Percentiles rank a stretch among this genome's conserved stretches.
Conservation (phyloP, 2,113 vertebrate genomes). For the Hiodon tergisus region DNA sequence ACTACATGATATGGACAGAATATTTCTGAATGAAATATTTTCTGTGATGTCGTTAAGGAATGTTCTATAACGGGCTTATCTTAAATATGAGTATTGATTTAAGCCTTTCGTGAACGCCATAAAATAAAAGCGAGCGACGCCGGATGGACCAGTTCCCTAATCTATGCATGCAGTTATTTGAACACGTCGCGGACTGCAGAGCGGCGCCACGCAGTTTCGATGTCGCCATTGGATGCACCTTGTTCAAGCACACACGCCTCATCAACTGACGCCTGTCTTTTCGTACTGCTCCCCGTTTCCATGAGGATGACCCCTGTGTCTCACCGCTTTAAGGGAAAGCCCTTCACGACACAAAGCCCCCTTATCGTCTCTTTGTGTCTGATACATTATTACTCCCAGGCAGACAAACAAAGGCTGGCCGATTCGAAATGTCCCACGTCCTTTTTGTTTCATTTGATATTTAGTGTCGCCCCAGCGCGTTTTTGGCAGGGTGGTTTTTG, state of each 20-base stretch:
- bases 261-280: neutral
- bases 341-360: constrained; percentile 12
- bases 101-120: neutral
- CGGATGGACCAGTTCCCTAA: neutral
- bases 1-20: neutral
- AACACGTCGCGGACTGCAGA: neutral
- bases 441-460: neutral
- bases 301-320: constrained; percentile 15
- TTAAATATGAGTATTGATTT: neutral
- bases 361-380: constrained; percentile 7
- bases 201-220: neutral
- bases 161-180: neutral
- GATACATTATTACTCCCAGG: constrained; percentile 14
- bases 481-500: neutral
- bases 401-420: neutral
- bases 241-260: neutral
- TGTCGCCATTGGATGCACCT: neutral
- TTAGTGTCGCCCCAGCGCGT: neutral
- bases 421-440: neutral
- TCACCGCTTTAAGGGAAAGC: neutral
- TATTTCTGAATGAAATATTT: neutral
- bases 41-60: neutral
- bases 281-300: constrained; percentile 1
- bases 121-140: neutral
- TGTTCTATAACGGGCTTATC: neutral